A percentile compares a stretch with the other conserved stretches of the same genome.
These are phyloP conservation scores for Caenorhabditis sulstoni DNA, from an alignment of 2,888 invertebrate genomes.

Conservation along the genomic window DNA sequence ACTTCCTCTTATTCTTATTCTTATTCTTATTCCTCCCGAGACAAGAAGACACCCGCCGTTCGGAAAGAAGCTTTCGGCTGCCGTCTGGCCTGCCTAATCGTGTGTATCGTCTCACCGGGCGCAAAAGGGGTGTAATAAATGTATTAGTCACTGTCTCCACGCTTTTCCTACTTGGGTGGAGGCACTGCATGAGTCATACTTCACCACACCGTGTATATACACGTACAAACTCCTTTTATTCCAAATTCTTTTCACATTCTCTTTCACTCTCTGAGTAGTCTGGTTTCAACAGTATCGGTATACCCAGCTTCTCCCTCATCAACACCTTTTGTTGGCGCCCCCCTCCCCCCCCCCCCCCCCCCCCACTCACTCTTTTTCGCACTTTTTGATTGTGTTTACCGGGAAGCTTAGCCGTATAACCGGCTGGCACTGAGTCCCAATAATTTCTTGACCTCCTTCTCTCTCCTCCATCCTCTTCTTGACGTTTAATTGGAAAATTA, in stretches of 20 bases:
- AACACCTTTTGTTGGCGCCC: slow-evolving; percentile 3
- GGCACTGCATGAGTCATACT: slow-evolving; percentile 10
- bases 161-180: slow-evolving; percentile 24
- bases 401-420: slow-evolving; percentile 38
- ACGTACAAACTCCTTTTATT: slow-evolving; percentile 37
- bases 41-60: background rate
- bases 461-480: too few relatives aligned
- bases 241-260: background rate
- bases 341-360: too few relatives aligned
- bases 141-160: slow-evolving; percentile 51
- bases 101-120: slow-evolving; percentile 53
- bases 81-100: slow-evolving; percentile 43
- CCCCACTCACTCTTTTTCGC: slow-evolving; percentile 21
- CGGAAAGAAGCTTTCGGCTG: slow-evolving; percentile 14
- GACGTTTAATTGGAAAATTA: slow-evolving; percentile 23
- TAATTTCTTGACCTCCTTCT: slow-evolving; percentile 39
- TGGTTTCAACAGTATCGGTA: slow-evolving; percentile 25
- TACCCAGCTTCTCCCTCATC: slow-evolving; percentile 6
- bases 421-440: slow-evolving; percentile 31
- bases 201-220: slow-evolving; percentile 22
- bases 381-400: slow-evolving; percentile 41
- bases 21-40: background rate
- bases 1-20: background rate
- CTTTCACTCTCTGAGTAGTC: background rate
- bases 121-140: slow-evolving; percentile 52